Percentiles rank a stretch among this genome's conserved stretches.
phyloP scores from a whole-genome alignment of 2,888 invertebrate genomes.

The Clivina fossor region DNA sequence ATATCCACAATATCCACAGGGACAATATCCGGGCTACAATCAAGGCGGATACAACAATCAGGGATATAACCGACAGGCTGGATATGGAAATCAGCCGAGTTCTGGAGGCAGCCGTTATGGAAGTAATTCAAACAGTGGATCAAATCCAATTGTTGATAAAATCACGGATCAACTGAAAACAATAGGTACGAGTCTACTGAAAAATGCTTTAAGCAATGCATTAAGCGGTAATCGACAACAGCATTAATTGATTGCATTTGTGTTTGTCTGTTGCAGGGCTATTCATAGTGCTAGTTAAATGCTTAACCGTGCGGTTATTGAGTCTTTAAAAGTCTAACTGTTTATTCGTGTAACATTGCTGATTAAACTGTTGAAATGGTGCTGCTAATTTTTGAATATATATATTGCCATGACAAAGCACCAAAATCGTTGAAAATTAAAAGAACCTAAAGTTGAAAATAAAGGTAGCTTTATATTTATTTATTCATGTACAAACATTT shows the following conservation, averaged over 20 bases:
- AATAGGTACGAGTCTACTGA: slow-evolving; percentile 51
- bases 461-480: no score
- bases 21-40: slow-evolving; percentile 30
- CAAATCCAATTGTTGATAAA: slow-evolving; percentile 47
- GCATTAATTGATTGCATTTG: slow-evolving; percentile 31
- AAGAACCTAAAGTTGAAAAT: no score
- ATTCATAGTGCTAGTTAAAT: slow-evolving; percentile 49
- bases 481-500: no score
- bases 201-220: slow-evolving; percentile 47
- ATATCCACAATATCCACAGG: slow-evolving; percentile 38
- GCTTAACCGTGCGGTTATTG: slow-evolving; percentile 34
- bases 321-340: slow-evolving; percentile 23
- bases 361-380: slow-evolving; percentile 1
- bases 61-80: slow-evolving; percentile 27
- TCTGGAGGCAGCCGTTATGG: slow-evolving; percentile 21
- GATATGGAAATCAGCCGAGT: slow-evolving; percentile 19
- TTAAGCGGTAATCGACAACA: slow-evolving; percentile 37
- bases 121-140: slow-evolving; percentile 36
- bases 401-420: no score
- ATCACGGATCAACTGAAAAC: slow-evolving; percentile 49
- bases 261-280: slow-evolving; percentile 51
- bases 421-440: no score
- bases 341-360: slow-evolving; percentile 19
- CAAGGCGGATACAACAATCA: slow-evolving; percentile 42
- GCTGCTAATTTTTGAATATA: slow-evolving; percentile 3